phyloP scores from a whole-genome alignment of 2,113 vertebrate species.

The Pavo muticus region DNA sequence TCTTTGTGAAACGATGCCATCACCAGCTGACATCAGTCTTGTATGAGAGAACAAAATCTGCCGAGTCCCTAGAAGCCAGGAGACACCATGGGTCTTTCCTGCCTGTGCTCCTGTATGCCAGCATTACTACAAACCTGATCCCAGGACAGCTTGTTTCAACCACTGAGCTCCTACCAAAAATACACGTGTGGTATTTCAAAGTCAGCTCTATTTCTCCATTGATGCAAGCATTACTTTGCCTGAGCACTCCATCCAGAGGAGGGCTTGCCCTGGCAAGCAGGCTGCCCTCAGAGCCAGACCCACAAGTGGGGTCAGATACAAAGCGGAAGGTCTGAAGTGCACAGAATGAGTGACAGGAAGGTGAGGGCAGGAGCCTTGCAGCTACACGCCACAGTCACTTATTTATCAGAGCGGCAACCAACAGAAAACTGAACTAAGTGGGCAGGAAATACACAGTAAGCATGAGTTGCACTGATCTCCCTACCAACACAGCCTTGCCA shows the following conservation, averaged over 20 bases:
- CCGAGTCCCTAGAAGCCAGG: not conserved
- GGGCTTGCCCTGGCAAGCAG: not conserved
- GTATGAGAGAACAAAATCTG: not conserved
- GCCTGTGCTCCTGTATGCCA: not conserved
- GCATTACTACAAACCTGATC: not conserved
- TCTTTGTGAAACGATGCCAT: not conserved
- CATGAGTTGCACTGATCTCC: not conserved
- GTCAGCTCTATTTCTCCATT: not conserved
- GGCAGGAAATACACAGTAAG: not conserved
- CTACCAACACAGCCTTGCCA: not conserved
- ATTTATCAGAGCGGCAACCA: not conserved
- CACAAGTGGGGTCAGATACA: not conserved
- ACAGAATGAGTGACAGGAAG: not conserved
- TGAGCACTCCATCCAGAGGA: not conserved
- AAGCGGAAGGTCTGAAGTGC: not conserved
- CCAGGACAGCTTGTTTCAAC: not conserved
- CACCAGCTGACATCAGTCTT: not conserved
- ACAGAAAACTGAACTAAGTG: not conserved
- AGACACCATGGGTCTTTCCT: not conserved
- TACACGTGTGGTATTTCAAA: accelerated
- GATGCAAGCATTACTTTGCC: not conserved
- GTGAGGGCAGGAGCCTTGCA: not conserved
- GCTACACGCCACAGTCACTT: not conserved
- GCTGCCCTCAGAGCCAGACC: not conserved
- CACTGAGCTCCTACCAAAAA: not conserved